These are phyloP conservation scores for Polyergus mexicanus DNA, from an alignment of 1,140 invertebrate species.

Conservation along the genomic window DNA sequence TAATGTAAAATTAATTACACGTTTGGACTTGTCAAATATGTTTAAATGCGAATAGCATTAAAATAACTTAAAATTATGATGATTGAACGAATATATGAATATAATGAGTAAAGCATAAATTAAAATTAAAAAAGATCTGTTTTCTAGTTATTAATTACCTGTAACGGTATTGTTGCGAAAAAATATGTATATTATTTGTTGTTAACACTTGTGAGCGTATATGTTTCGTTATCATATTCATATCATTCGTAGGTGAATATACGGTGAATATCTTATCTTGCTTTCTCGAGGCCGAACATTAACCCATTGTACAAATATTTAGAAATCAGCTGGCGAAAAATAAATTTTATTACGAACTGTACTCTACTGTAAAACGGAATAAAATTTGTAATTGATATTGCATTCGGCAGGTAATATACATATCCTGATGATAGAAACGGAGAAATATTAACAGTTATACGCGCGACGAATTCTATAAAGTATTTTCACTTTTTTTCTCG, in stretches of 20 bases:
- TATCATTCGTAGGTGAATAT: conserved; percentile 34
- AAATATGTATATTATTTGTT: not conserved
- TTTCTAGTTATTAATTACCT: conserved; percentile 12
- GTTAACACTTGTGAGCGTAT: conserved; percentile 10
- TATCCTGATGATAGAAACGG: not conserved
- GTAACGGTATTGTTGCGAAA: conserved; percentile 3
- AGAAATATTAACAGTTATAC: not conserved
- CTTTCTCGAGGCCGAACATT: conserved; percentile 42
- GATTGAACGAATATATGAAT: not conserved
- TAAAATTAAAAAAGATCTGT: not conserved
- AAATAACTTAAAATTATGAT: conserved; percentile 36
- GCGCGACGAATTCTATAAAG: not conserved
- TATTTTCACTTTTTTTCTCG: conserved; percentile 20
- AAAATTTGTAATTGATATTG: conserved; percentile 8
- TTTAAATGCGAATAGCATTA: conserved; percentile 9
- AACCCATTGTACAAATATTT: conserved; percentile 12
- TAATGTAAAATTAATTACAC: not conserved
- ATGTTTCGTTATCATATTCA: conserved; percentile 53
- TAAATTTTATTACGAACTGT: no score
- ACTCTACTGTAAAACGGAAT: not conserved
- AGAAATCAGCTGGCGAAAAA: conserved; percentile 2
- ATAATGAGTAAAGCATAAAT: not conserved
- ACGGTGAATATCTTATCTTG: conserved; percentile 7
- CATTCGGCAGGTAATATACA: not conserved
- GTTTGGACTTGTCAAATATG: conserved; percentile 4